phyloP scores from a whole-genome alignment of 2,113 vertebrate species.

The Pagrus major region DNA sequence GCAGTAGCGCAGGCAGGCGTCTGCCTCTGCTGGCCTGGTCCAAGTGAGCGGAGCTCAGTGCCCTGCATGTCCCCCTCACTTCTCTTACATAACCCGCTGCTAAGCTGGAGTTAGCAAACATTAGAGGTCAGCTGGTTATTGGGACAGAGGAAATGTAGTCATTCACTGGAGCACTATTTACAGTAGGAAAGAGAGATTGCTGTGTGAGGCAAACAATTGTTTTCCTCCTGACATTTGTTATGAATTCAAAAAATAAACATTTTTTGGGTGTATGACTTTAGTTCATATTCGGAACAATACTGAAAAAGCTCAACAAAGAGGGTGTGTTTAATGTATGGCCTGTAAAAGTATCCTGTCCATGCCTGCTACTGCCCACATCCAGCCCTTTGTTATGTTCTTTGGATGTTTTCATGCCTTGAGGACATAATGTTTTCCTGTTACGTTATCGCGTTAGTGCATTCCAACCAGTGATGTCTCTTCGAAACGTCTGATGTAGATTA shows the following conservation, averaged over 20 bases:
- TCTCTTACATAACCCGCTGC: constrained; percentile 71
- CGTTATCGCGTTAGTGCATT: constrained; percentile 22
- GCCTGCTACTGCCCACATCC: neutral
- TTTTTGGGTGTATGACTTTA: neutral
- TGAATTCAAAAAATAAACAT: neutral
- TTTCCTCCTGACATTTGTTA: constrained; percentile 13
- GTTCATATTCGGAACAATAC: neutral
- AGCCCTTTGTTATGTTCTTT: constrained; percentile 13
- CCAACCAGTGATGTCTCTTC: constrained; percentile 39
- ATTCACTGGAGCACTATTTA: constrained; percentile 56
- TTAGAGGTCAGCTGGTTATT: constrained; percentile 75
- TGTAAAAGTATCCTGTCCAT: neutral
- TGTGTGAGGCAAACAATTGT: constrained; percentile 31
- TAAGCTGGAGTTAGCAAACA: constrained; percentile 80
- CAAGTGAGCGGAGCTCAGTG: constrained; percentile 54
- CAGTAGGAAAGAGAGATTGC: constrained; percentile 39
- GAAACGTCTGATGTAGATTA: constrained; percentile 33
- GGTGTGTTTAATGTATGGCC: neutral
- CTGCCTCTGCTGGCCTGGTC: constrained; percentile 33
- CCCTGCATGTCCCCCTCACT: constrained; percentile 38
- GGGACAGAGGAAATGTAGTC: constrained; percentile 64
- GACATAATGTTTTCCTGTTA: constrained; percentile 45
- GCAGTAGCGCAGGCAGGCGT: constrained; percentile 7
- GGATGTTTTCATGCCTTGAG: constrained; percentile 30
- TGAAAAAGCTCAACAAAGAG: neutral